phyloP scores from a whole-genome alignment of 1,140 invertebrate genomes.

The Piezodorus guildinii region DNA sequence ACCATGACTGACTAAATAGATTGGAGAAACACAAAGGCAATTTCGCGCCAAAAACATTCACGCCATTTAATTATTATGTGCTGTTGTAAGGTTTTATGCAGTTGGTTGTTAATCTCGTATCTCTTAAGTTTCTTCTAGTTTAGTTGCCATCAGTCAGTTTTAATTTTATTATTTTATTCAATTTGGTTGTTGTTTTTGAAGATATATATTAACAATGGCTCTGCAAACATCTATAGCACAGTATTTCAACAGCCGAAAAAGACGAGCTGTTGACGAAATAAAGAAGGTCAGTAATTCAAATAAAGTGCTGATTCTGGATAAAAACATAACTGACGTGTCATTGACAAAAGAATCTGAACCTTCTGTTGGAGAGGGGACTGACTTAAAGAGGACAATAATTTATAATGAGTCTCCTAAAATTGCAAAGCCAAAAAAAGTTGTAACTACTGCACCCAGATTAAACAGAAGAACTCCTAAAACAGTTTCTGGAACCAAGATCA shows the following conservation, averaged over 20 bases:
- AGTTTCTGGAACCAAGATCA: neutral
- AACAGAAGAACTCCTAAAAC: neutral
- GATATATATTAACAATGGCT: conserved; percentile 14
- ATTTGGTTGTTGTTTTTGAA: neutral
- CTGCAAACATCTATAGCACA: conserved; percentile 23
- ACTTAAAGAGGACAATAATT: neutral
- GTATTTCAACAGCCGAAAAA: conserved; percentile 24
- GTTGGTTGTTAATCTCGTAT: too few relatives aligned
- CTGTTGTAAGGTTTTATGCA: too few relatives aligned
- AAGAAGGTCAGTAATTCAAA: conserved; percentile 1
- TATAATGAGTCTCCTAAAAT: neutral
- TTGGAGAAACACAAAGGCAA: too few relatives aligned
- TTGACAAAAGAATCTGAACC: neutral
- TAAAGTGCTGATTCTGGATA: conserved; percentile 23
- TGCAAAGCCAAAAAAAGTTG: neutral
- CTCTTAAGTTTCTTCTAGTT: too few relatives aligned
- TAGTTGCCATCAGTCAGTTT: too few relatives aligned
- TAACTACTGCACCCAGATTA: neutral
- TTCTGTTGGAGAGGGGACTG: neutral
- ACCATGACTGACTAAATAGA: neutral
- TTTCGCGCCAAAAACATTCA: too few relatives aligned
- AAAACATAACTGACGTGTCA: conserved; percentile 9
- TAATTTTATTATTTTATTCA: too few relatives aligned
- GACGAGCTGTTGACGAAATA: conserved; percentile 19
- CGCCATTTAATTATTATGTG: too few relatives aligned